These are phyloP conservation scores for Murina feae DNA, from an alignment of 2,113 vertebrate genomes.

Conservation along the genomic window DNA sequence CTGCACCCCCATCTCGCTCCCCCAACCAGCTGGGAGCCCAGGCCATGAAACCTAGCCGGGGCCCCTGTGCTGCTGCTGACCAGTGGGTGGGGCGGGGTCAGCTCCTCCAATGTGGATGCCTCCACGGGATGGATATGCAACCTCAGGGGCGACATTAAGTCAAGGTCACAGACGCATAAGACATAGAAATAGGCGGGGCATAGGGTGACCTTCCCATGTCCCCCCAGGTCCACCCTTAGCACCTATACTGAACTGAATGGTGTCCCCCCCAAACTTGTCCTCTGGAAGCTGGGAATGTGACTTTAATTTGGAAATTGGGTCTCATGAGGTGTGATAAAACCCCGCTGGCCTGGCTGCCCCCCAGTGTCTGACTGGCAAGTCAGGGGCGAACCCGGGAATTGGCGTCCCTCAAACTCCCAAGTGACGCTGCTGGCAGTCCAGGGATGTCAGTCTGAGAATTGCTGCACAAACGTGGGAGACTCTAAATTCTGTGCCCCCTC, in stretches of 20 bases:
- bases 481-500: neutral
- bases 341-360: neutral
- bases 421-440: neutral
- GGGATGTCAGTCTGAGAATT: neutral
- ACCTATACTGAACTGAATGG: too few species aligned
- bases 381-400: neutral
- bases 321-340: neutral
- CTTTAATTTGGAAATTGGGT: neutral
- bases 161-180: neutral
- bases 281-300: neutral
- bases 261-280: neutral
- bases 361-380: neutral
- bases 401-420: neutral
- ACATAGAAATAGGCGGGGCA: accelerated
- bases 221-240: too few species aligned
- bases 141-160: neutral
- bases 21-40: neutral
- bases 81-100: accelerated
- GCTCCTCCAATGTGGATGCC: neutral
- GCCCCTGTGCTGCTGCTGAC: neutral
- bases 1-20: neutral
- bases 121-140: accelerated
- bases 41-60: neutral
- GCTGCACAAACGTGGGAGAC: accelerated
- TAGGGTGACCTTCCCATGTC: neutral